Evolutionary conservation across 2,113 vertebrate genomes (phyloP).

Genomic region (Ctenodactylus gundi): DNA sequence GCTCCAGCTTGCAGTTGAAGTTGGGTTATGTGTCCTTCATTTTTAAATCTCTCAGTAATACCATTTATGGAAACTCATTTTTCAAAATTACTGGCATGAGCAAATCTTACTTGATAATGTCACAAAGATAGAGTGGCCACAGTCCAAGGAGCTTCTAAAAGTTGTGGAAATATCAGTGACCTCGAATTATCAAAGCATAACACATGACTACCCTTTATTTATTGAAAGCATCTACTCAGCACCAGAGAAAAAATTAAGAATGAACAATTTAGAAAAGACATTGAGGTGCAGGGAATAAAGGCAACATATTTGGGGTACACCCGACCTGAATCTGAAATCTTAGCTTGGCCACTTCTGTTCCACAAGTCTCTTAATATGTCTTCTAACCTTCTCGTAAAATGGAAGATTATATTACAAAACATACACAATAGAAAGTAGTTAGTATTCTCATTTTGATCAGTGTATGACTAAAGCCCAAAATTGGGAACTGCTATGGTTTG

Average conservation of each 20-base stretch:
- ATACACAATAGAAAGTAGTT: neutral
- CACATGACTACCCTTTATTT: neutral
- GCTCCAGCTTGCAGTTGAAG: neutral
- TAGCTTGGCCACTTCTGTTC: neutral
- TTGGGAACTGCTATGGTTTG: too few relatives aligned
- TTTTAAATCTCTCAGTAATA: slow-evolving; percentile 32
- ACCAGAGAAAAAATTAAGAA: neutral
- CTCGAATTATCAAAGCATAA: neutral
- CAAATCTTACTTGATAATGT: slow-evolving; percentile 5
- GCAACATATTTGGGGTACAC: neutral
- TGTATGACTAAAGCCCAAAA: neutral
- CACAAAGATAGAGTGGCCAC: neutral
- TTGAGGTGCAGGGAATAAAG: neutral
- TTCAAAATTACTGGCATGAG: neutral
- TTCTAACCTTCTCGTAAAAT: slow-evolving; percentile 1
- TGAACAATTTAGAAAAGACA: slow-evolving; percentile 8
- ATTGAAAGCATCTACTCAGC: neutral
- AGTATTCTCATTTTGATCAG: neutral
- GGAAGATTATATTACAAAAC: neutral
- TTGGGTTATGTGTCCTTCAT: slow-evolving; percentile 1
- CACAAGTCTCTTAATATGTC: neutral
- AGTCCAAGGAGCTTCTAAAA: slow-evolving; percentile 3
- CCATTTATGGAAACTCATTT: slow-evolving; percentile 10
- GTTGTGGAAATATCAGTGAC: neutral
- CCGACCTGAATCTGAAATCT: neutral